phyloP scores from a whole-genome alignment of 2,113 vertebrate species.

The Macrotus californicus region DNA sequence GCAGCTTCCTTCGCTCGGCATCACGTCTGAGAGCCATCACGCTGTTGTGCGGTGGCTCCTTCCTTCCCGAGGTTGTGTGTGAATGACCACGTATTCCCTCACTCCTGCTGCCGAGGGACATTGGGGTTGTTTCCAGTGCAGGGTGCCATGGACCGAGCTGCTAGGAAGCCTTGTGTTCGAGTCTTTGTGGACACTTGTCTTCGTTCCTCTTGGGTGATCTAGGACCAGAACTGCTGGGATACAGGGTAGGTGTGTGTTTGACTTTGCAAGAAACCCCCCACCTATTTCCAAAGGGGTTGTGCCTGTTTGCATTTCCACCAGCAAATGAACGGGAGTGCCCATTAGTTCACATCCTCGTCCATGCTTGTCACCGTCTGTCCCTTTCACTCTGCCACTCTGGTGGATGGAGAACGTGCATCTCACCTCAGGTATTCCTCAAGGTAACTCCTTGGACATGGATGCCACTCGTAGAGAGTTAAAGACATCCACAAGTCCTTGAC shows the following conservation, averaged over 20 bases:
- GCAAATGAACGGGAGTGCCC: accelerated
- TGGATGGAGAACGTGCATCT: accelerated
- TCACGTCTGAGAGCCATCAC: accelerated
- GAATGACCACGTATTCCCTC: accelerated
- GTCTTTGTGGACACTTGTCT: neutral
- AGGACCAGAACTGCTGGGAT: neutral
- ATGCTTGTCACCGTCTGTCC: neutral
- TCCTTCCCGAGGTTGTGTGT: accelerated
- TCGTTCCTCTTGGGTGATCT: neutral
- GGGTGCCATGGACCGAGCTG: neutral
- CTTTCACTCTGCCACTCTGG: neutral
- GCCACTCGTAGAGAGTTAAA: neutral
- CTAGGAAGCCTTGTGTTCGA: accelerated
- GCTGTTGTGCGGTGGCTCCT: accelerated
- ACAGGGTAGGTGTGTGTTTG: accelerated
- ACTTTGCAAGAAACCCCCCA: neutral
- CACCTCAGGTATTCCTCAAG: accelerated
- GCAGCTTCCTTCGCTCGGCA: accelerated
- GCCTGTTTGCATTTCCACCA: neutral
- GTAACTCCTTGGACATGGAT: neutral
- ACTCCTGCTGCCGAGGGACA: neutral
- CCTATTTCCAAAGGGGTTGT: neutral
- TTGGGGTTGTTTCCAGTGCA: accelerated
- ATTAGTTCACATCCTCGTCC: accelerated
- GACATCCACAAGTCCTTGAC: neutral